Evolutionary conservation across 2,888 invertebrate species (phyloP).

Genomic region (Drosophila fulvimacula): DNA sequence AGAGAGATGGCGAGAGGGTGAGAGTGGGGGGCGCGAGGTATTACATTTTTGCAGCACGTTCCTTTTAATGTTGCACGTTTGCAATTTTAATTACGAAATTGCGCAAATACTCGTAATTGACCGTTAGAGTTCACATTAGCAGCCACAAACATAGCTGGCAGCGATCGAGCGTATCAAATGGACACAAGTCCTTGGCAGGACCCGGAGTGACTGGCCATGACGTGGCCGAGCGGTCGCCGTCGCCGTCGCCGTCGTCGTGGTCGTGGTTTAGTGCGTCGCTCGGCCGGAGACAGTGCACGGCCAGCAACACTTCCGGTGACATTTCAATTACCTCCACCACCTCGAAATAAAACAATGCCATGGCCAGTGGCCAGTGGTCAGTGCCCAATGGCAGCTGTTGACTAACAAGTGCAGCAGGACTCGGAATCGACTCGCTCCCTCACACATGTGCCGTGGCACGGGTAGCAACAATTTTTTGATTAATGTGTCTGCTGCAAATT

Average conservation of each 20-base stretch:
- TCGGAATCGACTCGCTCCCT: neutral
- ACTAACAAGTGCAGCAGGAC: conserved; percentile 67
- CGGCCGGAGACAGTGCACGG: conserved; percentile 75
- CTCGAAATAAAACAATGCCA: conserved; percentile 52
- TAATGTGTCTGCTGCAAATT: conserved; percentile 84
- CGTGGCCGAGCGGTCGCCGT: too few relatives aligned
- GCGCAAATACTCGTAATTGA: conserved; percentile 62
- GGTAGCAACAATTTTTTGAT: conserved; percentile 83
- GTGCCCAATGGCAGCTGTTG: conserved; percentile 48
- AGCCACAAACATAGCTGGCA: conserved; percentile 61
- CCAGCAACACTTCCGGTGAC: conserved; percentile 83
- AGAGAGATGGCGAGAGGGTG: neutral
- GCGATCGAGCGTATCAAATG: conserved; percentile 64
- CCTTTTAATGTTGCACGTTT: conserved; percentile 42
- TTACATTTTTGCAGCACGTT: conserved; percentile 37
- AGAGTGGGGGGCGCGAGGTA: neutral
- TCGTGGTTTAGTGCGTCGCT: conserved; percentile 35
- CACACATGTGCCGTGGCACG: conserved; percentile 38
- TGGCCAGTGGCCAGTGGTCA: conserved; percentile 36
- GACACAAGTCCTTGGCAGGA: conserved; percentile 28
- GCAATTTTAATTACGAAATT: conserved; percentile 63
- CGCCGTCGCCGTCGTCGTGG: conserved; percentile 3
- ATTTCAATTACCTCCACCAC: conserved; percentile 84
- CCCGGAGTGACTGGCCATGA: neutral
- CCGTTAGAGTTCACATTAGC: conserved; percentile 59